phyloP scores from a whole-genome alignment of 1,140 invertebrate species.

The Pseudachorutes palmiensis region DNA sequence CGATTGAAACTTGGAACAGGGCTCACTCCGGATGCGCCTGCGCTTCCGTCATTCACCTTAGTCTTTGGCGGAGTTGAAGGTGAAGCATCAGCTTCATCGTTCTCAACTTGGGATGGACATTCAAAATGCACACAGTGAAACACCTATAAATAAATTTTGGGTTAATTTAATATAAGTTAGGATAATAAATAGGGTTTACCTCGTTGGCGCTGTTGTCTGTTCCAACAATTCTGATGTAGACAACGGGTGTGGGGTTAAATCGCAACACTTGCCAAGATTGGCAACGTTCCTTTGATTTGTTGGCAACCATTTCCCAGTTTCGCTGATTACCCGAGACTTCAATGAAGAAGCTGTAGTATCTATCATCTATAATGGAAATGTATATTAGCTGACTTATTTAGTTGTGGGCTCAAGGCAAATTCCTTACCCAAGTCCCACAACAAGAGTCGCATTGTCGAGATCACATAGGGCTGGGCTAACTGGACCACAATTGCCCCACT shows the following conservation, averaged over 20 bases:
- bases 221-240: constrained; percentile 89
- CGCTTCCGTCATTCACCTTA: not conserved
- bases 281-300: constrained; percentile 64
- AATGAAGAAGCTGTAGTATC: constrained; percentile 91
- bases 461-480: constrained; percentile 89
- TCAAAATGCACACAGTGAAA: constrained; percentile 98
- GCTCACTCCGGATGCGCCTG: not conserved
- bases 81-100: constrained; percentile 10
- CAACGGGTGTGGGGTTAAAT: constrained; percentile 73
- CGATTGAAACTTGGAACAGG: not conserved
- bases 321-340: constrained; percentile 87
- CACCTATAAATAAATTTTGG: constrained; percentile 54
- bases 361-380: constrained; percentile 61
- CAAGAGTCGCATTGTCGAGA: constrained; percentile 79
- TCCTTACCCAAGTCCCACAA: constrained; percentile 72
- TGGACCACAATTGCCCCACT: constrained; percentile 90
- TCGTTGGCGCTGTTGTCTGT: constrained; percentile 96
- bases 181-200: constrained; percentile 45
- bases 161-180: constrained; percentile 1
- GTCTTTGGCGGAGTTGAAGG: not conserved
- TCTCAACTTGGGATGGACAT: constrained; percentile 64
- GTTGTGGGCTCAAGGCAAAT: not conserved
- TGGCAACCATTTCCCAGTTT: constrained; percentile 59
- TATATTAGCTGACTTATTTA: not conserved
- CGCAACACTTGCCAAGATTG: constrained; percentile 84